phyloP scores from a whole-genome alignment of 2,888 invertebrate genomes.

The Melanotus villosus region DNA sequence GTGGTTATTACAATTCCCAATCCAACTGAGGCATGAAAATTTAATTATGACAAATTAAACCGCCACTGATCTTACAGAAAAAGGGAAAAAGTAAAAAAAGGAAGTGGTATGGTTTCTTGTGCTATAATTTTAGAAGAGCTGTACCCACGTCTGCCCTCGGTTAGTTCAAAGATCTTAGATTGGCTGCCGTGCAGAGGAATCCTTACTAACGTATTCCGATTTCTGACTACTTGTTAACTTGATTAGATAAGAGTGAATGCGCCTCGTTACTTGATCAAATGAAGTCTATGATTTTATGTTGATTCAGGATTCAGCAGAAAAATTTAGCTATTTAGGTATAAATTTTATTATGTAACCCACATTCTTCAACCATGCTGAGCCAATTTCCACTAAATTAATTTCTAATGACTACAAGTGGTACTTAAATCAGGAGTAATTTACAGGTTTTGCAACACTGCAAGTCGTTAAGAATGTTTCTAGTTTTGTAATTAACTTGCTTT shows the following conservation, averaged over 20 bases:
- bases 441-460: background rate
- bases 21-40: constrained; percentile 10
- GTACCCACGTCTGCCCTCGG: constrained; percentile 44
- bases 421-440: background rate
- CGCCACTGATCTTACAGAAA: background rate
- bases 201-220: background rate
- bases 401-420: background rate
- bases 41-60: constrained; percentile 11
- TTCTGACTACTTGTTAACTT: constrained; percentile 18
- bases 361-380: no score
- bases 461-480: background rate
- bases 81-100: constrained; percentile 12
- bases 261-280: background rate
- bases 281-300: no score
- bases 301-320: no score
- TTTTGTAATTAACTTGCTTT: background rate
- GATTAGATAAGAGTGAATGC: constrained; percentile 21
- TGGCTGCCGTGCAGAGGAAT: constrained; percentile 18
- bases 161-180: constrained; percentile 45
- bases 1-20: background rate
- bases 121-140: constrained; percentile 46
- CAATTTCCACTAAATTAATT: no score
- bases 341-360: no score
- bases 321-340: no score
- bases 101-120: constrained; percentile 16